phyloP scores from a whole-genome alignment of 2,888 invertebrate genomes.

The Atherix ibis region DNA sequence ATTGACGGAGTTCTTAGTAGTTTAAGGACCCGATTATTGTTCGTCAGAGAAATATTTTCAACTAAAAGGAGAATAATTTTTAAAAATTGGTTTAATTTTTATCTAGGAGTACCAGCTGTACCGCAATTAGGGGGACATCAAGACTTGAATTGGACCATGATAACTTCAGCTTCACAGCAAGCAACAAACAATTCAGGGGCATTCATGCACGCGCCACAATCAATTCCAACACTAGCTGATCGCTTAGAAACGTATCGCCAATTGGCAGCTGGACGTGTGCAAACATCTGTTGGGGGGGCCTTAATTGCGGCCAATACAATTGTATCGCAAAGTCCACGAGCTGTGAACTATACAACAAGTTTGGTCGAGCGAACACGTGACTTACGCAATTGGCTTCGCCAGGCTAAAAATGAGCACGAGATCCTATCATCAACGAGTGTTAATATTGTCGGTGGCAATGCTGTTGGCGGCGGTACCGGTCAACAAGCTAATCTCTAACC shows the following conservation, averaged over 20 bases:
- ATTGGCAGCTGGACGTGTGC: conserved; percentile 33
- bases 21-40: no score
- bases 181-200: conserved; percentile 21
- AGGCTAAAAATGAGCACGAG: conserved; percentile 34
- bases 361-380: conserved; percentile 48
- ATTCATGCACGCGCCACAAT: conserved; percentile 22
- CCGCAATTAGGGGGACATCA: no score
- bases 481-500: conserved; percentile 5
- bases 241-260: conserved; percentile 40
- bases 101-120: conserved; percentile 20
- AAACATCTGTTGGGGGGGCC: conserved; percentile 30
- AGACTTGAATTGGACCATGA: conserved; percentile 38
- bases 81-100: no score
- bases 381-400: conserved; percentile 48
- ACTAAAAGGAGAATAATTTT: no score
- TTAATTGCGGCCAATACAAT: conserved; percentile 33
- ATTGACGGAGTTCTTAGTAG: no score
- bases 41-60: no score
- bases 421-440: conserved; percentile 13
- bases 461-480: background rate
- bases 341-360: conserved; percentile 42
- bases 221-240: conserved; percentile 35
- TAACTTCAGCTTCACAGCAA: conserved; percentile 28
- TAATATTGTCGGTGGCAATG: conserved; percentile 4
- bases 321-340: conserved; percentile 28